Conservation (phyloP, 2,113 vertebrate species). For the Leptobrachium leishanense region DNA sequence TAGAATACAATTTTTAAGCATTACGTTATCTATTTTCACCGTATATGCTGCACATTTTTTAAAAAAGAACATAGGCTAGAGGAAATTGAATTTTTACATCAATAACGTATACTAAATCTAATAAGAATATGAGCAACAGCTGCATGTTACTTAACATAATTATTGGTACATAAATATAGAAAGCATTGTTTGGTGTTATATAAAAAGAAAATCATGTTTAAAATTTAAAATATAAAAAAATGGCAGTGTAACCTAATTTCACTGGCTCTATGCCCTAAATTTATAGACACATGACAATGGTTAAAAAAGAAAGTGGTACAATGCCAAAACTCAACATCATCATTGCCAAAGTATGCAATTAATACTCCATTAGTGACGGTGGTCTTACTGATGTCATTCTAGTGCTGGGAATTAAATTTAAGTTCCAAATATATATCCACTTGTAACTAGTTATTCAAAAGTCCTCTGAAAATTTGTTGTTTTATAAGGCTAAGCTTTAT, state of each 20-base stretch:
- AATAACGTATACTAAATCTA: too few relatives aligned
- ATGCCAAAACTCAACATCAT: conserved; percentile 10
- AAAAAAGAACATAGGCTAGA: too few relatives aligned
- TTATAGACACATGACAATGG: conserved; percentile 3
- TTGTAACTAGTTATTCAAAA: background rate
- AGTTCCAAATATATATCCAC: background rate
- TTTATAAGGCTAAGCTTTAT: too few relatives aligned
- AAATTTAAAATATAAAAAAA: background rate
- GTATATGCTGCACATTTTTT: too few relatives aligned
- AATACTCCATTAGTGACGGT: conserved; percentile 1
- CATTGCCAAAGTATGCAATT: conserved; percentile 3
- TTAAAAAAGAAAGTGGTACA: conserved; percentile 1
- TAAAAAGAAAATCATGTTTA: background rate
- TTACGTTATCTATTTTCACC: too few relatives aligned
- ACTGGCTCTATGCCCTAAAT: conserved; percentile 1
- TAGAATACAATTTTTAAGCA: too few relatives aligned
- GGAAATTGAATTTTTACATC: too few relatives aligned
- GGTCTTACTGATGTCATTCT: conserved; percentile 14
- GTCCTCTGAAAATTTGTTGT: background rate
- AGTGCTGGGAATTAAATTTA: conserved; percentile 15
- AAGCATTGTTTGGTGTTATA: too few relatives aligned
- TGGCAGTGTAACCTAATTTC: background rate
- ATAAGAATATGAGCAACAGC: too few relatives aligned
- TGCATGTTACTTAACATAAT: too few relatives aligned
- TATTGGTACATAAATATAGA: too few relatives aligned